Percentiles rank a stretch among this genome's conserved stretches.
These are phyloP conservation scores for Pseudocheirus occidentalis DNA, from an alignment of 2,797 vertebrate species.

Conservation along the genomic window DNA sequence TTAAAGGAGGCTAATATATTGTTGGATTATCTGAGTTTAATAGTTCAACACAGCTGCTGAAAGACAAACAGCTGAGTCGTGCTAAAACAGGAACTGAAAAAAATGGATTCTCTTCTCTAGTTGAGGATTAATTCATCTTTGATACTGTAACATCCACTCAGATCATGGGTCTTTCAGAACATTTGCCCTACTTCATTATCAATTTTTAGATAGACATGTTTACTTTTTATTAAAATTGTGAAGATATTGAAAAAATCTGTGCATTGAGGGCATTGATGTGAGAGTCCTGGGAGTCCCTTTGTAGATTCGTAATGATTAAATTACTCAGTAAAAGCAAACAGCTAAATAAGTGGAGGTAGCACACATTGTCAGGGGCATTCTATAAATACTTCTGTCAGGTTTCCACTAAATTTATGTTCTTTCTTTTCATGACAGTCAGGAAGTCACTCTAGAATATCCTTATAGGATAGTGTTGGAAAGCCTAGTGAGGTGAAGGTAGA, in stretches of 20 bases:
- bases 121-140: not conserved
- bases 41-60: not conserved
- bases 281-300: no score
- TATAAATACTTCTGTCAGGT: not conserved
- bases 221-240: not conserved
- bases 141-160: not conserved
- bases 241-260: not conserved
- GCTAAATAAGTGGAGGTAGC: not conserved
- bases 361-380: not conserved
- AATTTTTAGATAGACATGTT: not conserved
- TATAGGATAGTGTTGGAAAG: not conserved
- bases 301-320: not conserved
- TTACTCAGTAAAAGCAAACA: not conserved
- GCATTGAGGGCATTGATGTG: not conserved
- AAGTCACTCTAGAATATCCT: not conserved
- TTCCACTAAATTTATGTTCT: not conserved
- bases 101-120: not conserved
- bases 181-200: not conserved
- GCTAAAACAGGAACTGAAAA: not conserved
- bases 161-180: not conserved
- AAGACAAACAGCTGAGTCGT: rapidly evolving
- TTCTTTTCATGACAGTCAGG: not conserved
- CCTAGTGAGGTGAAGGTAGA: not conserved
- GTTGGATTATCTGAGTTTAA: not conserved
- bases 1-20: rapidly evolving